Evolutionary conservation across 2,888 invertebrate species (phyloP), one percentile per base, ranked within the genome.

Genomic region (Norana najaformis): DNA sequence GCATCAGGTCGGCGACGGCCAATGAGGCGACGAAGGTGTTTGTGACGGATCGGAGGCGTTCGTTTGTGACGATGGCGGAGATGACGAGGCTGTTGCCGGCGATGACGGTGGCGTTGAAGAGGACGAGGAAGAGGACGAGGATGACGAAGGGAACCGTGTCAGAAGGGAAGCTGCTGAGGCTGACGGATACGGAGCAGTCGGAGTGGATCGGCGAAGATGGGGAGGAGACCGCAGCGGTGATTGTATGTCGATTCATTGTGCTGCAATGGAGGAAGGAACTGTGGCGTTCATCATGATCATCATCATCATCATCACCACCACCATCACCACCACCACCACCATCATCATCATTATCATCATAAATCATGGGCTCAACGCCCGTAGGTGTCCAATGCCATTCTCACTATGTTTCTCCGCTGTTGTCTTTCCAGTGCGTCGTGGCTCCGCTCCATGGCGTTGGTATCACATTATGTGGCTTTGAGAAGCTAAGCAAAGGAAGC

Each of bases 1-100:
- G 98, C 94, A 98, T 96, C 91, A 99, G 96, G 95, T 99, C 99
- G 88, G 99, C 98, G 36, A 98, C 97, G 0, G 99, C 99, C 94
- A 99, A 96, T 88, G 98, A 98, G 91, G 98, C 98, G 94, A 99
- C 98, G 96, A 99, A 98, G 94, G 98, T 96, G 95, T 99, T 99
- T 93, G 98, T 98, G 92, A 98, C 98, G 93, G 98, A 98, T 92
- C 98, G 96, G 92, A 99, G 96, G 95, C 98, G 98, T 41, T 92
- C 92, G 91, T 97, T 97, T 95, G 97, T 97, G 94, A 97, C 97
- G 91, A 98, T 98, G 90, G 98, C 98, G 89, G 97, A 96, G 94
- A 98, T 98, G 93, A 98, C 98, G 92, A 98, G 96, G 94, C 97
- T 97, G 96, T 98, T 98, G 90, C 98, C 98, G 90, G 97, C 96